Percentiles rank a stretch among this genome's conserved stretches.
These are phyloP conservation scores for Archips crataeganus DNA, from an alignment of 2,888 invertebrate genomes.

Conservation along the genomic window DNA sequence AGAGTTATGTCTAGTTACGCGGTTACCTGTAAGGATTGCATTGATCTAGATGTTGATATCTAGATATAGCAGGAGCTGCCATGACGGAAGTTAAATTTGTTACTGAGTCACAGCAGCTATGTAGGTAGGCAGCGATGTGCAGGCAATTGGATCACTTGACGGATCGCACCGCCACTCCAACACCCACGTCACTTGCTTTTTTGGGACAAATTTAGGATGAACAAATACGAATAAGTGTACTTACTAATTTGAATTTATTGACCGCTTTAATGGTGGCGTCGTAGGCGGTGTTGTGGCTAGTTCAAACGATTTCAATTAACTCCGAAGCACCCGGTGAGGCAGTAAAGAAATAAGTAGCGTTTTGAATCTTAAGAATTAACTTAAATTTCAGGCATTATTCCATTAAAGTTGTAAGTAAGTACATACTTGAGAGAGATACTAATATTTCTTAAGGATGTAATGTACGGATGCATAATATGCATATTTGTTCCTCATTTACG, in stretches of 20 bases:
- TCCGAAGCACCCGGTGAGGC: background rate
- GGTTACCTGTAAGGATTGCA: constrained; percentile 11
- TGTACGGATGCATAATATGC: too few relatives aligned
- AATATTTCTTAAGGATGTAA: too few relatives aligned
- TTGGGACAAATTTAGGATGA: constrained; percentile 42
- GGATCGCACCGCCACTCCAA: constrained; percentile 44
- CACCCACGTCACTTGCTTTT: constrained; percentile 51
- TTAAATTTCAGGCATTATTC: background rate
- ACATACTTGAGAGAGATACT: background rate
- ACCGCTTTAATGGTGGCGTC: constrained; percentile 20
- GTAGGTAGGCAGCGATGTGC: constrained; percentile 27
- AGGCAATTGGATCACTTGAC: constrained; percentile 56
- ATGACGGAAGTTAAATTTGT: constrained; percentile 52
- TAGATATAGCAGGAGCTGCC: constrained; percentile 11
- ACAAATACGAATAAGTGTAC: constrained; percentile 38
- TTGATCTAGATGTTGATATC: background rate
- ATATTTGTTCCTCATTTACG: too few relatives aligned
- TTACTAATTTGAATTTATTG: constrained; percentile 45
- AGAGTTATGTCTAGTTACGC: background rate
- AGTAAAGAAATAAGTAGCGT: background rate
- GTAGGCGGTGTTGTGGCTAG: constrained; percentile 23
- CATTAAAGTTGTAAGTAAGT: background rate
- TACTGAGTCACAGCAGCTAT: constrained; percentile 50
- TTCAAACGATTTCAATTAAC: constrained; percentile 3
- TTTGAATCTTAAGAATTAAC: background rate